Evolutionary conservation across 2,888 invertebrate genomes (phyloP), one percentile per base, ranked within the genome.

Genomic region (Chaetogeoica ovagalla): DNA sequence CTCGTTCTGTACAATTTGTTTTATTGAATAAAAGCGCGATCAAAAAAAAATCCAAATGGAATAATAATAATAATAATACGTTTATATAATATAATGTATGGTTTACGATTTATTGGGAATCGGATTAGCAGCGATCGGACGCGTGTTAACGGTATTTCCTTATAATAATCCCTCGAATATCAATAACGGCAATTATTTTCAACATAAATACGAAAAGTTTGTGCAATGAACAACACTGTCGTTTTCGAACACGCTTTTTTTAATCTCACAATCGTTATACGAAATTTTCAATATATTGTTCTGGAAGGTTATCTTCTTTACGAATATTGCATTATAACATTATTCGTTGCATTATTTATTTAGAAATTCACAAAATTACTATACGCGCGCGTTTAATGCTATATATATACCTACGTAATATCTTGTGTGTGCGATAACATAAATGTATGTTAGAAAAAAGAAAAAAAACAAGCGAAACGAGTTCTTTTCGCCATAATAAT

Each of bases 301-400:
- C 30, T 30, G 37, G 70, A 73, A 73, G 72, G 72, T 62, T 52
- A 52, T 73, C 72, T 52, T 73, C 62, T 62, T 62, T 52, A 52
- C 15, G 30, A 62, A 52, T n/a, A n/a, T 73, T n/a, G 52, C n/a
- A 39, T 30, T 21, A 72, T 62, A 60, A 15, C 11, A 48, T 48
- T 13, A 48, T 48, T 48, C 48, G 8, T 48, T 48, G 11, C 11
- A 11, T 48, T 48, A 48, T 48, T 15, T 72, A 23, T 60, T 48
- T 60, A 60, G 59, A 72, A 60, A 60, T 30, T 19, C 7, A 30
- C 13, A 19, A 62, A 55, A 55, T 70, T 19, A 48, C 23, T 72
- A 55, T 69, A 59, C 37, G n/a, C 15, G 13, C 37, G n/a, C 15
- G 13, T 68, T 48, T 30, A 30, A 68, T 69, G n/a, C 15, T 37